Percentiles rank a stretch among this genome's conserved stretches.
phyloP scores from a whole-genome alignment of 1,140 invertebrate species.

The Pogonognathellus flavescens region DNA sequence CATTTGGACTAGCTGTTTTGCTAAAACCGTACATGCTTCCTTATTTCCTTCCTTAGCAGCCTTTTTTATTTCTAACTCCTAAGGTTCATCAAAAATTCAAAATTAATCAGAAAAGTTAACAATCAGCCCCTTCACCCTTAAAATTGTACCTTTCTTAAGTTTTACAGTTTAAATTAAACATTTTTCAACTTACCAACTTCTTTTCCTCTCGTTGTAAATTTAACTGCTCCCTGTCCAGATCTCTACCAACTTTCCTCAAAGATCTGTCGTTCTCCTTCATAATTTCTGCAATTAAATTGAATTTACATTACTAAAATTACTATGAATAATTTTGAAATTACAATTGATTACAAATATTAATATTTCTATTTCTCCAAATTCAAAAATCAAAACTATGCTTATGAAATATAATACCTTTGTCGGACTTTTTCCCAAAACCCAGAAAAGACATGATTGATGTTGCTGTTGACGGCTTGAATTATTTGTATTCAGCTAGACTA shows the following conservation, averaged over 20 bases:
- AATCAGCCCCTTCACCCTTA: too few species aligned
- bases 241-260: slow-evolving; percentile 83
- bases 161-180: too few species aligned
- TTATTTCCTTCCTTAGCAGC: slow-evolving; percentile 88
- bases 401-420: slow-evolving; percentile 65
- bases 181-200: slow-evolving; percentile 82
- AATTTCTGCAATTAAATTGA: slow-evolving; percentile 75
- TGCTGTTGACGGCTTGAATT: background rate
- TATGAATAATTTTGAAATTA: background rate
- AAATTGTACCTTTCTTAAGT: too few species aligned
- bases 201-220: slow-evolving; percentile 90
- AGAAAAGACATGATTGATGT: slow-evolving; percentile 60
- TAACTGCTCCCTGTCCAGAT: slow-evolving; percentile 84
- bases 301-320: too few species aligned
- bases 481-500: background rate
- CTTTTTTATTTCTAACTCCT: slow-evolving; percentile 91
- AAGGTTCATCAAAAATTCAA: slow-evolving; percentile 52
- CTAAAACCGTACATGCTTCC: slow-evolving; percentile 84
- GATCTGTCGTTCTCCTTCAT: slow-evolving; percentile 85
- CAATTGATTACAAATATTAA: too few species aligned
- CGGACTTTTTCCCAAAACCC: slow-evolving; percentile 65
- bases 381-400: too few species aligned
- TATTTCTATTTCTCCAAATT: too few species aligned
- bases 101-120: slow-evolving; percentile 31
- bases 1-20: slow-evolving; percentile 89